Conservation (phyloP, 2,888 invertebrate genomes). For the Xestia c-nigrum region DNA sequence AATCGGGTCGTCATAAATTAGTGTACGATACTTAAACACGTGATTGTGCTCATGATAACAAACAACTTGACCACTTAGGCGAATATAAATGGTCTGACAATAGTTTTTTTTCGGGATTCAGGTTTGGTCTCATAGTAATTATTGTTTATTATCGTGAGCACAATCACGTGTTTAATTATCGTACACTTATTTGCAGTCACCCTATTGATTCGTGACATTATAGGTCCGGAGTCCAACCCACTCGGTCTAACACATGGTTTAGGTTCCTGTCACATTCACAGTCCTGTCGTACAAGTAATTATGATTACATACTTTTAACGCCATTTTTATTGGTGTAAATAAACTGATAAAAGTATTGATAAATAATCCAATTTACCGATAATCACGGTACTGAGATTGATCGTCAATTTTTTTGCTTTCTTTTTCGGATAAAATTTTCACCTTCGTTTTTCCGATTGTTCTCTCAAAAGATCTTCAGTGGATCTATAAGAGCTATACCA, state of each 20-base stretch:
- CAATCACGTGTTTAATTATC: no score
- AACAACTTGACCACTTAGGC: no score
- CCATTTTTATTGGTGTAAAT: background rate
- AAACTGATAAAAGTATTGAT: background rate
- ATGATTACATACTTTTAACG: background rate
- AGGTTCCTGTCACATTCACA: background rate
- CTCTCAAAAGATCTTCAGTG: slow-evolving; percentile 22
- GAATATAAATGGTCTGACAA: no score
- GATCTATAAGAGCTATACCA: slow-evolving; percentile 63
- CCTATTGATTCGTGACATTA: no score
- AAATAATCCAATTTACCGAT: slow-evolving; percentile 19
- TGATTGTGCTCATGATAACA: no score
- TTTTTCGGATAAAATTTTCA: background rate
- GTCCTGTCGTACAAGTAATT: background rate
- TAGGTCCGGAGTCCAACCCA: background rate
- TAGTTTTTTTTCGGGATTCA: no score
- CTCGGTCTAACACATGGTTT: no score
- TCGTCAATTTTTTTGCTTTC: background rate
- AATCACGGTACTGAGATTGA: slow-evolving; percentile 9
- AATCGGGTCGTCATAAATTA: no score
- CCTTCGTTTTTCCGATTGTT: slow-evolving; percentile 6
- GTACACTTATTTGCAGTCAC: no score
- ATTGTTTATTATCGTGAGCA: no score
- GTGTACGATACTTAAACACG: no score
- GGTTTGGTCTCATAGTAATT: no score